Base-by-base conservation (phyloP, 2,113 vertebrate species). In the Brachirus orientalis region DNA sequence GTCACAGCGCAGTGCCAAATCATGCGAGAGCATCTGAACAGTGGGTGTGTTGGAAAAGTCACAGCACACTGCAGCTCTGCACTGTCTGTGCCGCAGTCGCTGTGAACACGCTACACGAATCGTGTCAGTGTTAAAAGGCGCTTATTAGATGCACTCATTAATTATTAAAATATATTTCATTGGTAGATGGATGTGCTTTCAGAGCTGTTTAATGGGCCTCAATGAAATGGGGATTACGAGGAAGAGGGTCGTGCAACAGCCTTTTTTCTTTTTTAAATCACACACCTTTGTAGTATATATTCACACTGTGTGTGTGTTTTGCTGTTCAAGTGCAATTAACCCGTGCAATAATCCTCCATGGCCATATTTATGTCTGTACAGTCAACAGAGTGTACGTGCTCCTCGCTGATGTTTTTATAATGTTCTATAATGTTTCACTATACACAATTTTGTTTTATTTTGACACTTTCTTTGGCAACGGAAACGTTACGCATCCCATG, bases 1-100 rank as follows among this genome's bases (percentile, higher is more conserved):
- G 60, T 85, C 67, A 45, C 82, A 79, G 55, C 48, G 36, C 69
- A 54, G 48, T 22, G 74, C 11, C n/a, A 76, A 20, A 77, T 10
- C 43, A 41, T 20, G 37, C 22, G 12, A 54, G 36, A 35, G 3
- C 37, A 62, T 73, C 1, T 62, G 46, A 63, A 22, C 66, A 52
- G 45, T 35, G 55, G 13, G 12, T 64, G 76, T 72, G 71, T 54
- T 72, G 63, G 67, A 84, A 71, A 80, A 77, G 69, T 77, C 60
- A 22, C 72, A 74, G 41, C 68, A 72, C 12, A 35, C 63, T 69
- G 78, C 66, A 71, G 70, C 53, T 74, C 16, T 61, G 28, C 17
- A 33, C 14, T 67, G 37, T 20, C 17, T 60, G 17, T 60, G 52
- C 56, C 51, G 72, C 53, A 41, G 57, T 28, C 41, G 28, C 10